phyloP scores from a whole-genome alignment of 35 echinoderm and acorn worm genomes.

The Patiria miniata region DNA sequence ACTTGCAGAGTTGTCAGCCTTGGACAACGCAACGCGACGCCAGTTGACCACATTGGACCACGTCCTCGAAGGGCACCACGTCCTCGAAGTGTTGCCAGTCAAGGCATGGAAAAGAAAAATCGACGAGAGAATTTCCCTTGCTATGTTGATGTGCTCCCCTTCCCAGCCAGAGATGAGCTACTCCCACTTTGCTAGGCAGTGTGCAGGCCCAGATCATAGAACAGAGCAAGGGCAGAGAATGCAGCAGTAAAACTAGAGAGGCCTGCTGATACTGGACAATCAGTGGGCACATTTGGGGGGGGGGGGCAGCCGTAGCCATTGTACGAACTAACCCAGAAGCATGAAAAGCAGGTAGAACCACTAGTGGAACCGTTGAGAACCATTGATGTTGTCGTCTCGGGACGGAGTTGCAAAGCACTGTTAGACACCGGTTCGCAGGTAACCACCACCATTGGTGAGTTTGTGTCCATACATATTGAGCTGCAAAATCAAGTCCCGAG shows the following conservation, averaged over 20 bases:
- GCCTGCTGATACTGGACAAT: slow-evolving; percentile 23
- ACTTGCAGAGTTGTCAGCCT: background rate
- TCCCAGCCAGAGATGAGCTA: background rate
- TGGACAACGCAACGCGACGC: background rate
- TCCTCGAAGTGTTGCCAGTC: background rate
- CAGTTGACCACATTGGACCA: background rate
- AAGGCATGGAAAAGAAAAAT: background rate
- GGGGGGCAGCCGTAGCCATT: background rate
- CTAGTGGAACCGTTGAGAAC: background rate
- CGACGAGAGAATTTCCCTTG: background rate
- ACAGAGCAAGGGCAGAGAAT: background rate
- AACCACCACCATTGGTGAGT: background rate
- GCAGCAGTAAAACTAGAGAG: slow-evolving; percentile 28
- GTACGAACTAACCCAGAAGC: background rate
- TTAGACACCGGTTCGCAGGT: slow-evolving; percentile 50
- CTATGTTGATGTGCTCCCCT: background rate
- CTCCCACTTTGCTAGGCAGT: slow-evolving; percentile 8
- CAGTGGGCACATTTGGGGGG: background rate
- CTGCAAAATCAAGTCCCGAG: background rate
- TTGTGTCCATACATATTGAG: background rate
- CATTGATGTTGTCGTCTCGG: background rate
- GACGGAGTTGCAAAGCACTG: background rate
- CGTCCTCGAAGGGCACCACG: background rate
- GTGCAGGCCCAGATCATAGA: background rate
- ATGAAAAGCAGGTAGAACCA: background rate